Evolutionary conservation across 1,140 invertebrate species (phyloP), one percentile per base, ranked within the genome.

Genomic region (Pomacea maculata): DNA sequence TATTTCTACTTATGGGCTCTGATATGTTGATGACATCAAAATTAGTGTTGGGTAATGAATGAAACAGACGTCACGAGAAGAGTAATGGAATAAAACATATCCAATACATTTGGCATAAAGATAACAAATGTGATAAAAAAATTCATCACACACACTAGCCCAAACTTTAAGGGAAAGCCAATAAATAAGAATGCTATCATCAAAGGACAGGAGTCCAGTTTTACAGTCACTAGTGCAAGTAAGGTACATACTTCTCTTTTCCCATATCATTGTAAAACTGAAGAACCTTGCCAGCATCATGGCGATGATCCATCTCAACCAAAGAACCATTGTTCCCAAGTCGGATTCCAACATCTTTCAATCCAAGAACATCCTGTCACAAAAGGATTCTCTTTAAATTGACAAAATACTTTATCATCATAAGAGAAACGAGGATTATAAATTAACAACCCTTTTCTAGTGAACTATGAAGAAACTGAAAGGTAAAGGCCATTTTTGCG

Each of bases 251-350:
- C 88, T 86, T 85, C 55, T 89, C 88, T 75, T 89, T 87, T 21
- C 85, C 87, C 88, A 89, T 89, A 54, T 89, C 88, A 34, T 74
- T 77, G 74, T 88, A 88, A 34, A 83, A 83, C 75, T 86, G 84
- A n/a, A 89, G 79, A 3, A 88, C 85, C 52, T 86, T 83, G 21
- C 82, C 82, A 1, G 80, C 70, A 64, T 78, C 70, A 80, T 84
- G 80, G 19, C 80, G 71, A 74, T 84, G 83, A 68, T 82, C 81
- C 52, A 84, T 74, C 15, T 81, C 76, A 55, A 80, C 80, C 6
- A 81, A 52, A 11, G n/a, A 61, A 21, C 21, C 54, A 19, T 52
- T 54, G 15, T 57, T 54, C 21, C n/a, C 34, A 67, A 61, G 57
- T 61, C 14, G 29, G n/a, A 19, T 79, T 61, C 61, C n/a, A 21